Evolutionary conservation across 2,797 vertebrate genomes (phyloP).

Genomic region (Hydrophis major): DNA sequence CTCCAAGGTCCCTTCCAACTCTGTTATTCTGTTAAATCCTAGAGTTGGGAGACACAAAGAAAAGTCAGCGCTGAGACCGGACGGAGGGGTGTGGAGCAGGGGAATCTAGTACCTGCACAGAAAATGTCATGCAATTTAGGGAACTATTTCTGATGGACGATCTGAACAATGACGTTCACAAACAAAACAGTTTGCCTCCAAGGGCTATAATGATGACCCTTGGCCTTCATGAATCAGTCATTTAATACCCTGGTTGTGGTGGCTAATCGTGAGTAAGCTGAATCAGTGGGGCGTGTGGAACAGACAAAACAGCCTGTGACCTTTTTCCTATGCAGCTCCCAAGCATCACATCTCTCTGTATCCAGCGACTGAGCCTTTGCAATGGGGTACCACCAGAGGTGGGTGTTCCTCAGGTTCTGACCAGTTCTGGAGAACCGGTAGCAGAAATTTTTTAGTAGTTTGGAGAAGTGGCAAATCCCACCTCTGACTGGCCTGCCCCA

Average conservation of each 20-base stretch:
- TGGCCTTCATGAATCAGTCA: background rate
- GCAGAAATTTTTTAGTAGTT: no score
- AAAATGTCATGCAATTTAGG: slow-evolving; percentile 4
- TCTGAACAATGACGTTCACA: background rate
- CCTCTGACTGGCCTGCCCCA: no score
- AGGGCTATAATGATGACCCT: background rate
- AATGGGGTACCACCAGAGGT: background rate
- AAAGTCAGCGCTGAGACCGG: background rate
- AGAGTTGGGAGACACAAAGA: background rate
- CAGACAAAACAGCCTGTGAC: background rate
- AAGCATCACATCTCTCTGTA: background rate
- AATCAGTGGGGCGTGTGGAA: background rate
- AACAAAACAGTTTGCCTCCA: background rate
- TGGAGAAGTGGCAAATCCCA: no score
- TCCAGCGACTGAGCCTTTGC: background rate
- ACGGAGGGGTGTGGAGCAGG: background rate
- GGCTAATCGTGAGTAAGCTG: background rate
- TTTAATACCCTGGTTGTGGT: background rate
- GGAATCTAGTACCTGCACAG: no score
- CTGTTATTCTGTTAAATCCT: background rate
- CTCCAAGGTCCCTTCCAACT: background rate
- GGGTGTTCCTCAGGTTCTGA: no score
- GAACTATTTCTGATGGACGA: background rate
- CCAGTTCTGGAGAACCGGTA: no score
- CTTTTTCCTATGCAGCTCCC: background rate